Base-by-base conservation (phyloP, 2,888 invertebrate genomes). In the Mycogona germanica region DNA sequence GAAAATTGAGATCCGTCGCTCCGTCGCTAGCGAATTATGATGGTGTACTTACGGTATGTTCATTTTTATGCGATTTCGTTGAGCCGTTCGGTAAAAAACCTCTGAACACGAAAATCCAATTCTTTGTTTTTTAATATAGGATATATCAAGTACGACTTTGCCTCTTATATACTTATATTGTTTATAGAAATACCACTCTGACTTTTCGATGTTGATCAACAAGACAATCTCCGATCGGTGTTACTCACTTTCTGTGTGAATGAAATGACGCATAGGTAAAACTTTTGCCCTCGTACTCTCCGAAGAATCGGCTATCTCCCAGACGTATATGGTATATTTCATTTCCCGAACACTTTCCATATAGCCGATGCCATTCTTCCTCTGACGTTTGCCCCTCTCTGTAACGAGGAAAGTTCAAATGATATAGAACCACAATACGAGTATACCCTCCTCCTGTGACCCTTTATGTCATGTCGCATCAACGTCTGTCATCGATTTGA, bases 231-330 rank as follows among this genome's bases (percentile, higher is more conserved):
- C 51, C 2, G 17, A 14, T 35, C 14, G 2, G 14, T 23, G 6
- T 51, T 7, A 63, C 72, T 64, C 76, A 93, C 87, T 95, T 95
- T 73, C 96, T 80, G 72, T 97, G 97, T 51, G 97, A 96, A 75
- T 97, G 96, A 72, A 97, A 97, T 68, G 93, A 95, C 60, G 97
- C 96, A 70, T 95, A 97, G n/a, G 95, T 96, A 73, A 97, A 98
- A 72, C 93, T 93, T 73, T 97, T 97, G 52, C 96, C 96, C 70
- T 95, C 91, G 71, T 95, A 97, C 73, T 97, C 97, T 26, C 95
- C 93, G 68, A 97, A 97, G 74, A 98, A 97, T 60, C 93, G 80
- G 65, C 92, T 92, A 68, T 95, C 93, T 19, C 87, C 87, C 55
- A 96, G 78, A 56, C 86, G 81, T 62, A 97, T 97, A 72, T 97